phyloP scores from a whole-genome alignment of 2,113 vertebrate genomes.

The Macaca mulatta region DNA sequence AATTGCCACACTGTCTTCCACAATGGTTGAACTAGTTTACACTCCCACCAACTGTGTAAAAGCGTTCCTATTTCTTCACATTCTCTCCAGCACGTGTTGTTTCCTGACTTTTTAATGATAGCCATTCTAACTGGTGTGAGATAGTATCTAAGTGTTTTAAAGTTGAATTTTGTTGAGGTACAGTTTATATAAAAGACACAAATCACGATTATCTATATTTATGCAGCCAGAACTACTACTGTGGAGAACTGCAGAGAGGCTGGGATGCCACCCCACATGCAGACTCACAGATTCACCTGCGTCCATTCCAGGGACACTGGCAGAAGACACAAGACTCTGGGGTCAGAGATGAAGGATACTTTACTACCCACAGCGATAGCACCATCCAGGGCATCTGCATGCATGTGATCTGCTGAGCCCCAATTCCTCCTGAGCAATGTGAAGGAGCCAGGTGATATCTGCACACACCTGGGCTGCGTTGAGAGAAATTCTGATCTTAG shows the following conservation, averaged over 20 bases:
- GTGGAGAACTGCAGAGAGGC: background rate
- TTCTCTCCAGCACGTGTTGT: no score
- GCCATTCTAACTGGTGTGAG: no score
- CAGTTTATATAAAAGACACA: background rate
- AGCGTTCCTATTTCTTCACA: no score
- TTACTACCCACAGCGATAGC: fast-evolving
- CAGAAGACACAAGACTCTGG: background rate
- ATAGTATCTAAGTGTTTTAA: no score
- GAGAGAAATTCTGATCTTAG: background rate
- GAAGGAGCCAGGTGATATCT: fast-evolving
- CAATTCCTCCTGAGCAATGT: fast-evolving
- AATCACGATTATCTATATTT: fast-evolving
- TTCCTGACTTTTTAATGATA: no score
- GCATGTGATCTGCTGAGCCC: background rate
- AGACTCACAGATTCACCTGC: background rate
- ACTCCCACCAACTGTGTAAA: no score
- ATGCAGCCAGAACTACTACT: background rate
- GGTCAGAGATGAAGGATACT: background rate
- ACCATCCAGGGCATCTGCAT: fast-evolving
- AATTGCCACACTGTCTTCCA: no score
- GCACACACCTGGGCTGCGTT: fast-evolving
- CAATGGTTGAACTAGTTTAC: no score
- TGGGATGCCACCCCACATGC: fast-evolving
- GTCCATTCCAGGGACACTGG: fast-evolving
- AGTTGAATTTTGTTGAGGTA: background rate